Conservation (phyloP, 1,140 invertebrate species). For the Sinella curviseta region DNA sequence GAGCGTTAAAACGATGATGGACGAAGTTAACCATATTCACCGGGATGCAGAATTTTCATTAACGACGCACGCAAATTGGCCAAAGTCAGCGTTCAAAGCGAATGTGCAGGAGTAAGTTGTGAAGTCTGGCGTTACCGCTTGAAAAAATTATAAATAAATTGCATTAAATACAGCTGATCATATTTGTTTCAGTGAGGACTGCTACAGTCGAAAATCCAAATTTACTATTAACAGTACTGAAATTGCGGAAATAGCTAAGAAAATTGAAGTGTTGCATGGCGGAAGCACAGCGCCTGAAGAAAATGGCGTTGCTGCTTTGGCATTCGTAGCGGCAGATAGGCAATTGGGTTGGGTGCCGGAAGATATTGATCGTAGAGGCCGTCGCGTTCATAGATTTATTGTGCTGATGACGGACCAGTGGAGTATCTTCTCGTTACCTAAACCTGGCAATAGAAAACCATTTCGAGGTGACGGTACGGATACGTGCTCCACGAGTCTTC, state of each 20-base stretch:
- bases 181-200: no score
- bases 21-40: neutral
- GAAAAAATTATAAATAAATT: neutral
- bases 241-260: neutral
- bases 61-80: neutral
- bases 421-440: neutral
- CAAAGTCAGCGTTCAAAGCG: neutral
- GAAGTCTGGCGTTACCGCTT: neutral
- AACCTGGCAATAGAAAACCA: neutral
- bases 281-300: no score
- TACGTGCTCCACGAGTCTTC: neutral
- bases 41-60: neutral
- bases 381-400: neutral
- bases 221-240: neutral
- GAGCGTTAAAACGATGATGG: neutral
- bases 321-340: neutral
- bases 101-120: no score
- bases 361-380: neutral
- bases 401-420: neutral
- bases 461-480: neutral
- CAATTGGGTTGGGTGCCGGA: neutral
- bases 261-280: neutral
- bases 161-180: no score
- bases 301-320: neutral
- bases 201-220: neutral